phyloP scores from a whole-genome alignment of 2,113 vertebrate species.

The Catagonus wagneri region DNA sequence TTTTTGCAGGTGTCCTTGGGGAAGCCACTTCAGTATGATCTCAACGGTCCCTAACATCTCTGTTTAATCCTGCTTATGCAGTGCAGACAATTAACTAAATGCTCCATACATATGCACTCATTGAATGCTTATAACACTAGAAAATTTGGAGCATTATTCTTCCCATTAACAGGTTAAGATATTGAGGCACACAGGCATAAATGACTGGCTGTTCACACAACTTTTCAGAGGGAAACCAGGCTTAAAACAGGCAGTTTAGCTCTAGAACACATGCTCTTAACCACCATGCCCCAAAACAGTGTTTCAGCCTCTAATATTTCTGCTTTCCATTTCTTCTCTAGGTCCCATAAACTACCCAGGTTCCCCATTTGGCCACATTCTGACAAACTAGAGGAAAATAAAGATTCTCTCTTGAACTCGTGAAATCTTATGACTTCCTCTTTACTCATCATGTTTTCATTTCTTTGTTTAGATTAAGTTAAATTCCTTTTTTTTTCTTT shows the following conservation, averaged over 20 bases:
- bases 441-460: not conserved
- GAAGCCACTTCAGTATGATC: not conserved
- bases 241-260: not conserved
- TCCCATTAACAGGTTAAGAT: not conserved
- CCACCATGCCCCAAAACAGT: not conserved
- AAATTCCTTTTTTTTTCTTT: not conserved
- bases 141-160: not conserved
- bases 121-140: not conserved
- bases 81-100: not conserved
- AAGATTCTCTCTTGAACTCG: not conserved
- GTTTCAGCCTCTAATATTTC: not conserved
- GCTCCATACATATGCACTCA: not conserved
- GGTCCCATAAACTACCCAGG: not conserved
- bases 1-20: not conserved
- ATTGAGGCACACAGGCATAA: not conserved
- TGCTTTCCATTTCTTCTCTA: not conserved
- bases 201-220: not conserved
- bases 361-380: not conserved
- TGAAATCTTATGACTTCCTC: conserved; percentile 47
- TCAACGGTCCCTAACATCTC: not conserved
- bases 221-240: not conserved
- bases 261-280: not conserved
- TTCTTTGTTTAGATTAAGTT: conserved; percentile 18
- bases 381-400: not conserved
- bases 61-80: not conserved